A percentile compares a stretch with the other conserved stretches of the same genome.
Evolutionary conservation across 2,797 vertebrate species (phyloP).

Genomic region (Brachyrhaphis roseni): DNA sequence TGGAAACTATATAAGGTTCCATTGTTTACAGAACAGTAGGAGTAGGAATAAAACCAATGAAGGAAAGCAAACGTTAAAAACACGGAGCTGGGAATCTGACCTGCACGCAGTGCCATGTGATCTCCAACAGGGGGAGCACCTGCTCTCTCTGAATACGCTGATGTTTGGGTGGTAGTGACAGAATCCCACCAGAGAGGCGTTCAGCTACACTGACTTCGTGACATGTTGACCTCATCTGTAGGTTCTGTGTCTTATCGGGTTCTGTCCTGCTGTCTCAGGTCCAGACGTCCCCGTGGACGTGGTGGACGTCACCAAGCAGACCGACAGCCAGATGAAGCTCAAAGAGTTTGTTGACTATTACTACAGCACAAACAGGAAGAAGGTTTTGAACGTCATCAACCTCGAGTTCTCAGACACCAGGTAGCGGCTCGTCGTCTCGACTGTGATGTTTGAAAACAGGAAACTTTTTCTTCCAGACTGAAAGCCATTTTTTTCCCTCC

Average conservation of each 20-base stretch:
- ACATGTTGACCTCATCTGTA: not conserved
- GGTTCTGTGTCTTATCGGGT: not conserved
- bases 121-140: not conserved
- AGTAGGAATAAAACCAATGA: not conserved
- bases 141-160: not conserved
- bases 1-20: not conserved
- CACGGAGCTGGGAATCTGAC: not conserved
- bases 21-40: not conserved
- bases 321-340: slow-evolving; percentile 95
- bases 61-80: not conserved
- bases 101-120: not conserved
- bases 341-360: slow-evolving; percentile 99
- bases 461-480: slow-evolving; percentile 1
- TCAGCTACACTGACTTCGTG: not conserved
- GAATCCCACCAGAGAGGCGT: not conserved
- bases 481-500: not conserved
- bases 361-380: slow-evolving; percentile 97
- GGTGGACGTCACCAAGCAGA: slow-evolving; percentile 95
- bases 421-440: slow-evolving; percentile 64
- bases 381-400: slow-evolving; percentile 94
- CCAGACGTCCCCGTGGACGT: slow-evolving; percentile 93
- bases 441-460: not conserved
- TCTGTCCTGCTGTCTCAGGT: slow-evolving; percentile 71
- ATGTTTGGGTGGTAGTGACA: not conserved
- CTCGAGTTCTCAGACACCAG: slow-evolving; percentile 95